phyloP scores from a whole-genome alignment of 2,888 invertebrate genomes.

The Orthonychiurus folsomi region DNA sequence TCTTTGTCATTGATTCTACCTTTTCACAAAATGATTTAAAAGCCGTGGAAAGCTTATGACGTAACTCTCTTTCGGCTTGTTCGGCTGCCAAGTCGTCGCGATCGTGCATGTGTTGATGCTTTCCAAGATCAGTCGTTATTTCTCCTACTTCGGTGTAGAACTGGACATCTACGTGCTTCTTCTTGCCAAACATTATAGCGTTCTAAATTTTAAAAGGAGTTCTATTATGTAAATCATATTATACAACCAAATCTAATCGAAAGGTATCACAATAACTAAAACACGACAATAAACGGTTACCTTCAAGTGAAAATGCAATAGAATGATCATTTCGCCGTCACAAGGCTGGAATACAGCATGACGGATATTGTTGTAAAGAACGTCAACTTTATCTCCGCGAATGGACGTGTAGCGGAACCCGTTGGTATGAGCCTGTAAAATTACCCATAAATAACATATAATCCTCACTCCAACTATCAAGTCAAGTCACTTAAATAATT shows the following conservation, averaged over 20 bases:
- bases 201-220: no score
- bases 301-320: slow-evolving; percentile 96
- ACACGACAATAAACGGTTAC: slow-evolving; percentile 44
- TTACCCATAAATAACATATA: no score
- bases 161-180: slow-evolving; percentile 97
- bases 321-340: slow-evolving; percentile 98
- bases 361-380: slow-evolving; percentile 97
- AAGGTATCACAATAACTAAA: slow-evolving; percentile 3
- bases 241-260: background rate
- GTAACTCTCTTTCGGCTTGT: slow-evolving; percentile 91
- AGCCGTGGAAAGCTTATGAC: slow-evolving; percentile 92
- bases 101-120: slow-evolving; percentile 99
- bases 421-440: slow-evolving; percentile 86
- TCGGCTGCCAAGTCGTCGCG: slow-evolving; percentile 97
- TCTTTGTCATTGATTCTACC: slow-evolving; percentile 87
- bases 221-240: no score
- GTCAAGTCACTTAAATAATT: background rate
- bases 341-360: slow-evolving; percentile 99
- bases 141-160: slow-evolving; percentile 99
- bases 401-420: slow-evolving; percentile 96
- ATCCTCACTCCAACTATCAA: no score
- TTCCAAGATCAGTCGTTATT: slow-evolving; percentile 97
- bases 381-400: slow-evolving; percentile 99
- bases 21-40: slow-evolving; percentile 99
- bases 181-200: slow-evolving; percentile 99